Evolutionary conservation across 30 jellyfish, hydroid and myxozoan species (phyloP).

Genomic region (Clytia hemisphaerica): DNA sequence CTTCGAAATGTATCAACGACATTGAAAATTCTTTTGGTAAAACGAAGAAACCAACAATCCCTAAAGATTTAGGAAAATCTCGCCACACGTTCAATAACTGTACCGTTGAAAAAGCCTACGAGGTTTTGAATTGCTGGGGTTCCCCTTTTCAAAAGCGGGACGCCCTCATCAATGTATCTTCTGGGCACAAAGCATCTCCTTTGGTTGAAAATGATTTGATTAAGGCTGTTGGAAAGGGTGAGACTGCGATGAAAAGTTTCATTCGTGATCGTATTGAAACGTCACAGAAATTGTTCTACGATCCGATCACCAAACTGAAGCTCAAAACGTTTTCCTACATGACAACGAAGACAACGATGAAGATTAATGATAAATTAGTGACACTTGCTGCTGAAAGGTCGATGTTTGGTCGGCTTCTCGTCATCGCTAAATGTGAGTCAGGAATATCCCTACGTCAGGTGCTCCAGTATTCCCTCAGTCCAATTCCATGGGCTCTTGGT

Average conservation of each 20-base stretch:
- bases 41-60: neutral
- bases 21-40: slow-evolving; percentile 13
- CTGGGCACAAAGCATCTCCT: slow-evolving; percentile 13
- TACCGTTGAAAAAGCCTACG: slow-evolving; percentile 18
- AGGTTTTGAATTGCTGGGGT: slow-evolving; percentile 11
- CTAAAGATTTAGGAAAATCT: slow-evolving; percentile 31
- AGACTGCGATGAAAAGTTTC: slow-evolving; percentile 6
- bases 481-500: slow-evolving; percentile 52
- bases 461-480: slow-evolving; percentile 29
- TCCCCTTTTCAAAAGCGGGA: too few relatives aligned
- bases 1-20: slow-evolving; percentile 14
- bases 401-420: slow-evolving; percentile 26
- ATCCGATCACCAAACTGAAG: slow-evolving; percentile 7
- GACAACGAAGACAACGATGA: slow-evolving; percentile 24
- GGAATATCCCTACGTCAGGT: slow-evolving; percentile 10
- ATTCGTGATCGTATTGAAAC: slow-evolving; percentile 1
- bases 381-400: slow-evolving; percentile 40
- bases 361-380: slow-evolving; percentile 22
- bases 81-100: slow-evolving; percentile 16
- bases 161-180: too few relatives aligned
- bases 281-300: slow-evolving; percentile 4
- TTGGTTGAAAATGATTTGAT: slow-evolving; percentile 17
- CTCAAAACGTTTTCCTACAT: slow-evolving; percentile 15
- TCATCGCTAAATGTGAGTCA: slow-evolving; percentile 22
- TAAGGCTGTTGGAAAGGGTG: slow-evolving; percentile 9